Evolutionary conservation across 1,140 invertebrate species (phyloP).

Genomic region (Drosophila lacteicornis): DNA sequence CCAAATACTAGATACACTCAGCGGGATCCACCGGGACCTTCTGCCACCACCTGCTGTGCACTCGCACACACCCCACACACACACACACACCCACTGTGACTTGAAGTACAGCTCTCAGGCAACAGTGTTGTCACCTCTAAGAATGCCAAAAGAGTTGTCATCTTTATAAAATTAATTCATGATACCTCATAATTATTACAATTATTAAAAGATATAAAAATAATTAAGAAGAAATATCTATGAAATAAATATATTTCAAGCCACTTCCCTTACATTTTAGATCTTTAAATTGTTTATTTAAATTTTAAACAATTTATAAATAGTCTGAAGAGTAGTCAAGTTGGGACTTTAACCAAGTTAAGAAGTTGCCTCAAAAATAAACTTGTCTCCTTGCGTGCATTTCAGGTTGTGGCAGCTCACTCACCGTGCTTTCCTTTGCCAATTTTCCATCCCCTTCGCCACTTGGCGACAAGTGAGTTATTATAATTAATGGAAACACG

Average conservation of each 20-base stretch:
- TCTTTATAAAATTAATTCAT: not conserved
- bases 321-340: not conserved
- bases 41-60: slow-evolving; percentile 3
- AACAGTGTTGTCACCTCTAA: too few relatives aligned
- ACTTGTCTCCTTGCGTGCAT: slow-evolving; percentile 36
- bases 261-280: too few relatives aligned
- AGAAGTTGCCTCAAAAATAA: slow-evolving; percentile 11
- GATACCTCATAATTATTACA: too few relatives aligned
- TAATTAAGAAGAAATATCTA: too few relatives aligned
- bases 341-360: not conserved
- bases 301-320: not conserved
- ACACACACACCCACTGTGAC: not conserved
- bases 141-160: not conserved
- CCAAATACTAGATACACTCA: not conserved
- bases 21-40: slow-evolving; percentile 1
- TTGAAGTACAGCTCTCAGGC: slow-evolving; percentile 13
- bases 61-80: not conserved
- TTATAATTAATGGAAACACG: slow-evolving; percentile 42
- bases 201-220: too few relatives aligned
- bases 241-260: too few relatives aligned
- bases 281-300: not conserved
- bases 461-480: slow-evolving; percentile 32
- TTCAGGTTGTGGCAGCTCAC: slow-evolving; percentile 13
- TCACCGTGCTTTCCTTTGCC: not conserved
- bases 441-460: not conserved